Evolutionary conservation across 2,113 vertebrate genomes (phyloP).

Genomic region (Empidonax traillii): DNA sequence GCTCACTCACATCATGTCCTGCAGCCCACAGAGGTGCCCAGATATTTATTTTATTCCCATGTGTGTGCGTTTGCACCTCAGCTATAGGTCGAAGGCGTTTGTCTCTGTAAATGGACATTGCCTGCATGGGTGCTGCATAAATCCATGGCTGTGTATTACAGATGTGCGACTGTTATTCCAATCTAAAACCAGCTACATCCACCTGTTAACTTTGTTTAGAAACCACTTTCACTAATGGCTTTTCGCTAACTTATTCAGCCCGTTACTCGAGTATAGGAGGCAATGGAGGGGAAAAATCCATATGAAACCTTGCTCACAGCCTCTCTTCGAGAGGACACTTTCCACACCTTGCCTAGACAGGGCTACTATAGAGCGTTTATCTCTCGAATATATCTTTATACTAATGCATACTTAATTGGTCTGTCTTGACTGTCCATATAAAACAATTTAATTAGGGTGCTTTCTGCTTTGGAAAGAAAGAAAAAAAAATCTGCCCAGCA

Average conservation of each 20-base stretch:
- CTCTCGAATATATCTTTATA: slow-evolving; percentile 78
- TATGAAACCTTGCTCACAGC: slow-evolving; percentile 46
- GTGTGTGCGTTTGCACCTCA: neutral
- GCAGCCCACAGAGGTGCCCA: neutral
- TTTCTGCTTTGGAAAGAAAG: slow-evolving; percentile 74
- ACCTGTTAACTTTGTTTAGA: slow-evolving; percentile 71
- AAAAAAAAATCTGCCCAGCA: slow-evolving; percentile 73
- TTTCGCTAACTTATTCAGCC: slow-evolving; percentile 59
- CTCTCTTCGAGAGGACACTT: slow-evolving; percentile 49
- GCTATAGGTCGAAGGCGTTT: neutral
- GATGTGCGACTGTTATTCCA: slow-evolving; percentile 11
- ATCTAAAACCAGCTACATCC: slow-evolving; percentile 47
- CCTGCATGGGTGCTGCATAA: neutral
- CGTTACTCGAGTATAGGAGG: slow-evolving; percentile 45
- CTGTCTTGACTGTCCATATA: slow-evolving; percentile 77
- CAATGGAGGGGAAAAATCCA: slow-evolving; percentile 58
- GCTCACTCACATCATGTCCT: neutral
- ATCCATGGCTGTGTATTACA: neutral
- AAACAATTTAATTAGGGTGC: slow-evolving; percentile 84
- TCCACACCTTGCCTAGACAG: slow-evolving; percentile 56
- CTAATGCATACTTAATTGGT: slow-evolving; percentile 81
- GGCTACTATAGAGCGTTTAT: slow-evolving; percentile 67
- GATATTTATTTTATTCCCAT: neutral
- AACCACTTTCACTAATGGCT: slow-evolving; percentile 68
- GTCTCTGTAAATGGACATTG: neutral